phyloP scores from a whole-genome alignment of 2,113 vertebrate species.

The Tretioscincus oriximinensis region DNA sequence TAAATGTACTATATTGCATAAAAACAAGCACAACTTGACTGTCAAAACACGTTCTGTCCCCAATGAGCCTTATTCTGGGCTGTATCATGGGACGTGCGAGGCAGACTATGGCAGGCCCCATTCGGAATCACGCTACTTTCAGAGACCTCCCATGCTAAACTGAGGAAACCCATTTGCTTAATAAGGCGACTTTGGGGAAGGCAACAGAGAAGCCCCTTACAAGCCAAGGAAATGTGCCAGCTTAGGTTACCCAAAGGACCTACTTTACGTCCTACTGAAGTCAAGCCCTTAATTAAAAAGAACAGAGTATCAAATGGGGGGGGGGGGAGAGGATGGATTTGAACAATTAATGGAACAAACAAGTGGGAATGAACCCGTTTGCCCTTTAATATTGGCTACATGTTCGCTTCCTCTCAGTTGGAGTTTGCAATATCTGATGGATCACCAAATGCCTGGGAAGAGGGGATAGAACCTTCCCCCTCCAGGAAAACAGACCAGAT shows the following conservation, averaged over 20 bases:
- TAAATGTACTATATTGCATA: no score
- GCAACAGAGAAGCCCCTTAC: accelerated
- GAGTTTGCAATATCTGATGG: no score
- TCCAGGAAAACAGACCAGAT: no score
- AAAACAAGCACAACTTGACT: no score
- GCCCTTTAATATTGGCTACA: neutral
- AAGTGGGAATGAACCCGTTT: neutral
- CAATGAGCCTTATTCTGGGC: no score
- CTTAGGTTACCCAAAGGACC: conserved; percentile 36
- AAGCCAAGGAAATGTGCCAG: conserved; percentile 36
- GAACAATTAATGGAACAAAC: conserved; percentile 26
- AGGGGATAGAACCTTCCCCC: no score
- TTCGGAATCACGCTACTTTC: conserved; percentile 20
- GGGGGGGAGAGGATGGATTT: neutral
- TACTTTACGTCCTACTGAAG: conserved; percentile 42
- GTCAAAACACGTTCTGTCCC: no score
- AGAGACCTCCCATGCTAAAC: conserved; percentile 38
- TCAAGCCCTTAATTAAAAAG: conserved; percentile 54
- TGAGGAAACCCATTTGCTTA: conserved; percentile 45
- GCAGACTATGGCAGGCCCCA: no score
- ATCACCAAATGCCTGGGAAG: no score
- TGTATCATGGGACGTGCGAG: no score
- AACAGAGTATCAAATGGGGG: conserved; percentile 33
- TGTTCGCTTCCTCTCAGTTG: neutral
- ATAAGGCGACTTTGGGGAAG: conserved; percentile 40